Conservation (phyloP, 2,113 vertebrate genomes). For the Hyperoodon ampullatus region DNA sequence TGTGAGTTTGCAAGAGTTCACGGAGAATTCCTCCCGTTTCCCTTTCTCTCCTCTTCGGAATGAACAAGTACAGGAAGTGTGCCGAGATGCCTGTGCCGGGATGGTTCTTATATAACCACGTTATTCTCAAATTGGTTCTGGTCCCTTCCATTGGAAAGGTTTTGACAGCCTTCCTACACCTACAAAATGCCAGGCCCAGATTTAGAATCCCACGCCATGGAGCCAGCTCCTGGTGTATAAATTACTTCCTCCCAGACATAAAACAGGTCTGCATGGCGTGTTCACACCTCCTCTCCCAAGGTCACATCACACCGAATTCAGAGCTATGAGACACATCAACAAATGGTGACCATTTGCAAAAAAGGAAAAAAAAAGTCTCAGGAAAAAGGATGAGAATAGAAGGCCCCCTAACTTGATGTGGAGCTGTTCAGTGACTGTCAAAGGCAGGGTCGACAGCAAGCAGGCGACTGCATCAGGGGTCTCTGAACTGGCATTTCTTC, state of each 20-base stretch:
- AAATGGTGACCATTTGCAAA: background rate
- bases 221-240: background rate
- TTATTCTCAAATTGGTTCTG: conserved; percentile 40
- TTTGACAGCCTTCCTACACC: conserved; percentile 69
- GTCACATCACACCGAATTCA: background rate
- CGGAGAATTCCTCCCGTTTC: background rate
- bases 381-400: background rate
- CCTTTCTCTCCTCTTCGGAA: background rate
- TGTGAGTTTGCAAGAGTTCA: background rate
- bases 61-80: background rate
- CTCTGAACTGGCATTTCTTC: background rate
- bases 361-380: background rate
- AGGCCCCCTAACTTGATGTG: fast-evolving
- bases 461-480: fast-evolving
- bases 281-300: background rate
- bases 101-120: conserved; percentile 32
- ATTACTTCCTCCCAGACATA: background rate
- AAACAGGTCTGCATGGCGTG: background rate
- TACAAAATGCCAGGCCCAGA: conserved; percentile 67
- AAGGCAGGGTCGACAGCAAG: background rate
- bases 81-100: background rate
- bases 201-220: conserved; percentile 47
- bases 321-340: background rate
- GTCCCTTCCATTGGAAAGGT: conserved; percentile 65
- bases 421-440: background rate